Conservation (phyloP, 23 tunicate species). For the Trididemnum clinides region DNA sequence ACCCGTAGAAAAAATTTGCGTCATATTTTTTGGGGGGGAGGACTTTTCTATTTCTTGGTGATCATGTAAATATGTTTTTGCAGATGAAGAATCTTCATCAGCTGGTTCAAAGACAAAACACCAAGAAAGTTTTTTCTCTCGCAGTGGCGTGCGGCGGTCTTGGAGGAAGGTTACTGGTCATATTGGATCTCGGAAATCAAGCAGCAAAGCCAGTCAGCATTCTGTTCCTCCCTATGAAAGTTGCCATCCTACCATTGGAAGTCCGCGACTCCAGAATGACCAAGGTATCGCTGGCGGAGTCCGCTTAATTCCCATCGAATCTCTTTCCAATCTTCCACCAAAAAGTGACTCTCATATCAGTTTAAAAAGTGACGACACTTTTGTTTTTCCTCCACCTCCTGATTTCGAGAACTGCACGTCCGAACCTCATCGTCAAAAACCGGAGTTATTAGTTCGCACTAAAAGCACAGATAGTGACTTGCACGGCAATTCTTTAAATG, state of each 20-base stretch:
- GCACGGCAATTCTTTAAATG: neutral
- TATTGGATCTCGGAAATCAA: slow-evolving; percentile 14
- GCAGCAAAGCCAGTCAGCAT: neutral
- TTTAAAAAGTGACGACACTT: neutral
- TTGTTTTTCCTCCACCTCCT: slow-evolving; percentile 20
- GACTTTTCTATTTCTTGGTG: no score
- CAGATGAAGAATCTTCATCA: neutral
- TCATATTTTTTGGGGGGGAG: no score
- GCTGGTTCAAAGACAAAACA: neutral
- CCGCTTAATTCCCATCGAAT: slow-evolving; percentile 18
- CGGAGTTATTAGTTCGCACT: neutral
- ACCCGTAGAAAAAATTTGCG: no score
- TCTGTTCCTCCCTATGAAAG: neutral
- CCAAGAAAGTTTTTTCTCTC: slow-evolving; percentile 52
- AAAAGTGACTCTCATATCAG: neutral
- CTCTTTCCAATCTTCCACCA: neutral
- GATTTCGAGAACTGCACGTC: neutral
- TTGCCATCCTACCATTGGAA: neutral
- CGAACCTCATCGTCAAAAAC: neutral
- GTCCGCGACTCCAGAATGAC: neutral
- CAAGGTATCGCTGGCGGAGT: slow-evolving; percentile 26
- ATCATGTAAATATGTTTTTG: neutral
- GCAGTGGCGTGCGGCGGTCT: slow-evolving; percentile 72
- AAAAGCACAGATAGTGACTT: slow-evolving; percentile 2
- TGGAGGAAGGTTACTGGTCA: slow-evolving; percentile 66